Evolutionary conservation across 2,113 vertebrate genomes (phyloP).

Genomic region (Pycnonotus jocosus): DNA sequence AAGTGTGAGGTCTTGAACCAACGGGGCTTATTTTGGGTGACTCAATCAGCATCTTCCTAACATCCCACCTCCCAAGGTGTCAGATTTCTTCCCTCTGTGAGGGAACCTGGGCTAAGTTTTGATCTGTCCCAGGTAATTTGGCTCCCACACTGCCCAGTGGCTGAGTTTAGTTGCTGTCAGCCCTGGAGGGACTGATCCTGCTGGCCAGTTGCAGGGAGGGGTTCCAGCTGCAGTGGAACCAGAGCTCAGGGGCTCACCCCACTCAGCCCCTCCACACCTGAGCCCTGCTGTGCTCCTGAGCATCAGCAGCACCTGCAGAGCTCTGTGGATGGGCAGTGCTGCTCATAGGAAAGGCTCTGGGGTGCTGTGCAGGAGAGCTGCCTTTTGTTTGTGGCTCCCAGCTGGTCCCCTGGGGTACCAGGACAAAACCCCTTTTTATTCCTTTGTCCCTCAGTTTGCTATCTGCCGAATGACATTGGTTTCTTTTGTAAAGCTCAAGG

Average conservation of each 20-base stretch:
- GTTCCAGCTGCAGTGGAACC: background rate
- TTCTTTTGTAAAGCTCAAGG: background rate
- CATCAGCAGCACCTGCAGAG: background rate
- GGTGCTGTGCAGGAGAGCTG: background rate
- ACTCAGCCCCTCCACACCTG: background rate
- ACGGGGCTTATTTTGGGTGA: too few species aligned
- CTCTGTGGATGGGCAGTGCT: background rate
- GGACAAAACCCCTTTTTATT: background rate
- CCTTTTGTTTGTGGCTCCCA: background rate
- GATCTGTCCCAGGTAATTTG: too few species aligned
- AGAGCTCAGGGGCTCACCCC: background rate
- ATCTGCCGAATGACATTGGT: background rate
- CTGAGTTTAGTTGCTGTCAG: background rate
- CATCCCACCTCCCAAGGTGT: too few species aligned
- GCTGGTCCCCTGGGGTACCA: background rate
- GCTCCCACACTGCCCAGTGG: background rate
- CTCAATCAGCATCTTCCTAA: too few species aligned
- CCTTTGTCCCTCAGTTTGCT: background rate
- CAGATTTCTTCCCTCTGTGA: too few species aligned
- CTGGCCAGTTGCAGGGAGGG: background rate
- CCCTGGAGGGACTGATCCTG: background rate
- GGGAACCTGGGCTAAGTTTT: too few species aligned
- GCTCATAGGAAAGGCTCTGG: background rate
- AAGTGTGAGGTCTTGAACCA: too few species aligned
- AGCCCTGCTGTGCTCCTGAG: background rate